Percentiles rank a stretch among this genome's conserved stretches.
Evolutionary conservation across 2,113 vertebrate genomes (phyloP).

Genomic region (Euleptes europaea): DNA sequence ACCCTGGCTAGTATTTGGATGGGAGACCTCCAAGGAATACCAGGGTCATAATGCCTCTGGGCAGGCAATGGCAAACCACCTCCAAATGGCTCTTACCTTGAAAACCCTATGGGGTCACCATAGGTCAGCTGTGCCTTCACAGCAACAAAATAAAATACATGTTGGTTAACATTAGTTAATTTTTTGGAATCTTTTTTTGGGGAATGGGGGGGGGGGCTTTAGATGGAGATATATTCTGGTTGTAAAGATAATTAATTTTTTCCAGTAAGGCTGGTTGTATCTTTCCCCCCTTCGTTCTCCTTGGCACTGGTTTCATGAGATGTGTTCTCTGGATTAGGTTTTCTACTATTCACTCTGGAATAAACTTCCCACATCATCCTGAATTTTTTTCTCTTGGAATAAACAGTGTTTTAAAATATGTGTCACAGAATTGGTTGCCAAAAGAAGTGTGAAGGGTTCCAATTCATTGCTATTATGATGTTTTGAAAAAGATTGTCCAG

Average conservation of each 20-base stretch:
- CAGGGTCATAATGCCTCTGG: no score
- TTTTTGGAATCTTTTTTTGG: no score
- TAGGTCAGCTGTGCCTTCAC: background rate
- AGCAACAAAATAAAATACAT: background rate
- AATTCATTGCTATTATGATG: conserved; percentile 8
- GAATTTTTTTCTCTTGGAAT: background rate
- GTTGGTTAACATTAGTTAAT: background rate
- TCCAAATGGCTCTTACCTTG: no score
- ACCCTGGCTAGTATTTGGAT: no score
- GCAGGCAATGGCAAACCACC: no score
- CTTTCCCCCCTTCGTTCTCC: background rate
- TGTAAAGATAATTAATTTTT: background rate
- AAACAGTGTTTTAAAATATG: background rate
- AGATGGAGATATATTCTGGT: background rate
- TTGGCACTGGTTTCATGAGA: background rate
- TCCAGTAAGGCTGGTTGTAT: background rate
- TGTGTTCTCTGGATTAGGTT: background rate
- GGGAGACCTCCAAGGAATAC: no score
- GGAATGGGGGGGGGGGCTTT: background rate
- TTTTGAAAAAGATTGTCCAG: conserved; percentile 34
- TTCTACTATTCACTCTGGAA: background rate
- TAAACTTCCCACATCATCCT: background rate
- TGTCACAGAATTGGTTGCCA: conserved; percentile 12
- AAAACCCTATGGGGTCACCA: no score
- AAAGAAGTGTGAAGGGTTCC: conserved; percentile 28